These are phyloP conservation scores for Argyresthia goedartella DNA, from an alignment of 2,888 invertebrate species.

Conservation along the genomic window DNA sequence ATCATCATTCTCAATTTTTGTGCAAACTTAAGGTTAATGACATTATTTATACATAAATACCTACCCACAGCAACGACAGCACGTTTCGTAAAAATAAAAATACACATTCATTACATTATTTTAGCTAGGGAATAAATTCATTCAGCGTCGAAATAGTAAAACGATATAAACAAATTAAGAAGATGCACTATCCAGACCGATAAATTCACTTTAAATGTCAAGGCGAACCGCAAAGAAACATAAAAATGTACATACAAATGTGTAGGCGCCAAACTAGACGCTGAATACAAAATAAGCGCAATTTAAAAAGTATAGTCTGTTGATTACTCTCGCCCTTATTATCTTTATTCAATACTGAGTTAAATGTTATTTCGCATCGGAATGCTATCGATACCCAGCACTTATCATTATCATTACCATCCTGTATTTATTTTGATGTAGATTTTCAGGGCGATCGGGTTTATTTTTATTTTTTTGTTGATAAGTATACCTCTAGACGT, in stretches of 20 bases:
- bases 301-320: conserved; percentile 7
- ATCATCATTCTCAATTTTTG: no score
- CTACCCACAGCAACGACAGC: not conserved
- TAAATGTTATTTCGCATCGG: conserved; percentile 11
- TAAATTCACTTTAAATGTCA: conserved; percentile 42
- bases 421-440: conserved; percentile 6
- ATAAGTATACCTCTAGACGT: not conserved
- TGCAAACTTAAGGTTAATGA: no score
- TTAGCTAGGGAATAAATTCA: not conserved
- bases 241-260: not conserved
- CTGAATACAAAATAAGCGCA: not conserved
- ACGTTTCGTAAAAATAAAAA: not conserved
- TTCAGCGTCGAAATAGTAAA: not conserved
- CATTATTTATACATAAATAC: no score
- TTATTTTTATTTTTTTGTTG: not conserved
- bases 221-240: conserved; percentile 27
- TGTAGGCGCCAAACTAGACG: not conserved
- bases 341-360: conserved; percentile 8
- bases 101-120: no score
- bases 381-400: not conserved
- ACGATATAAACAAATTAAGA: conserved; percentile 26
- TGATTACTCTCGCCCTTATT: conserved; percentile 1
- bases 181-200: conserved; percentile 30
- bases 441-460: not conserved
- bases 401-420: not conserved